A percentile compares a stretch with the other conserved stretches of the same genome.
Conservation (phyloP, 2,113 vertebrate genomes). For the Oophaga pumilio region DNA sequence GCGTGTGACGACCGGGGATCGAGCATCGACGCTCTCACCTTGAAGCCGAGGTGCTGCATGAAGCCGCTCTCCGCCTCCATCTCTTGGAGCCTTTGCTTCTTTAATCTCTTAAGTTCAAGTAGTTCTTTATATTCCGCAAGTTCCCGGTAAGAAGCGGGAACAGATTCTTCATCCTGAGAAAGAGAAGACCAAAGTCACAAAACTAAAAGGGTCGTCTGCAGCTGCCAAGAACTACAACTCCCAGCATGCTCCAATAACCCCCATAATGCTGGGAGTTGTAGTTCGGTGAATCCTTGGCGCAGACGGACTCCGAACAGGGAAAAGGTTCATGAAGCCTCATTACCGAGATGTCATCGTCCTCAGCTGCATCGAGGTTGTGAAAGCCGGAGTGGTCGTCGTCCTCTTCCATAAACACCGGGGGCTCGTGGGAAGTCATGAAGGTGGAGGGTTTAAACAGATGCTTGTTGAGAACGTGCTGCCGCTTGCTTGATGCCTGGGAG, state of each 20-base stretch:
- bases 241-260: not conserved
- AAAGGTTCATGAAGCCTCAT: conserved; percentile 12
- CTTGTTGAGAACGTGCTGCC: conserved; percentile 97
- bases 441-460: conserved; percentile 98
- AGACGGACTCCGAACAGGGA: no score
- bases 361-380: conserved; percentile 79
- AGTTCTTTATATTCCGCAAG: conserved; percentile 96
- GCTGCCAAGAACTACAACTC: not conserved
- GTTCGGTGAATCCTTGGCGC: no score
- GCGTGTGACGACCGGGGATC: no score
- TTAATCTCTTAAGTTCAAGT: conserved; percentile 90
- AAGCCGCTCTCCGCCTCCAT: conserved; percentile 85
- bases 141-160: conserved; percentile 83
- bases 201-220: not conserved
- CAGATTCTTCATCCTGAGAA: conserved; percentile 88
- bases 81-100: conserved; percentile 90
- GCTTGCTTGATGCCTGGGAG: conserved; percentile 87
- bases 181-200: not conserved
- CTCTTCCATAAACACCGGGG: conserved; percentile 98
- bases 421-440: conserved; percentile 97
- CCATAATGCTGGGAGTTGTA: not conserved
- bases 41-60: conserved; percentile 88
- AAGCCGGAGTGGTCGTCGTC: conserved; percentile 91
- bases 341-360: conserved; percentile 86
- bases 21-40: conserved; percentile 72